Evolutionary conservation across 2,113 vertebrate genomes (phyloP), one percentile per base, ranked within the genome.

Genomic region (Calonectris borealis): DNA sequence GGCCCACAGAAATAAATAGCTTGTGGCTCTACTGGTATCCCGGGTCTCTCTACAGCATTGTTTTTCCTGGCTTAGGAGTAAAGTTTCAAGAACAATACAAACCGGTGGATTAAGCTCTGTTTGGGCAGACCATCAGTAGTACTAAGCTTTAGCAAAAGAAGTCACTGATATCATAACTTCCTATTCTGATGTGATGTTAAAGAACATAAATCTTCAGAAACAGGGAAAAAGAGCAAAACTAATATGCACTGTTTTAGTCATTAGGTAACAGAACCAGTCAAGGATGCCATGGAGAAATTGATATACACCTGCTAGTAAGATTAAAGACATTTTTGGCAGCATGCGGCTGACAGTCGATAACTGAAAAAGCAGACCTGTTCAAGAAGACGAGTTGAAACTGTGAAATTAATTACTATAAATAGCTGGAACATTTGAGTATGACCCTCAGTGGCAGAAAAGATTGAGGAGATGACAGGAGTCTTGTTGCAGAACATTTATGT

Each of bases 341-440:
- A 9, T 15, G 46, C 0, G 1, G 61, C 91, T 87, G 73, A 87
- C 42, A 88, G 76, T 60, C 31, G 2, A 32, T 89, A 94, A 91
- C 66, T 81, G 58, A 77, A 80, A 94, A 96, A 87, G 70, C 84
- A 91, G 89, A 91, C 73, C 91, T 94, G 78, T 85, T 75, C 42
- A 48, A 66, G 58, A 57, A 94, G 54, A 87, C 2, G 0, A 87
- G 58, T 13, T 87, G 75, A 93, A 97, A 91, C 84, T 90, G 83
- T 83, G 78, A 95, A 87, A 96, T 86, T 96, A 93, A 93, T 90
- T 86, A 78, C 88, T 94, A 94, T 91, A 94, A 94, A 95, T 95
- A 96, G 77, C 54, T 57, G 40, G 89, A 90, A 95, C 91, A 88
- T 85, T 90, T 66, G 32, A 93, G 68, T 72, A 66, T 14, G 70